Percentiles rank a stretch among this genome's conserved stretches.
Evolutionary conservation across 2,797 vertebrate genomes (phyloP).

Genomic region (Semotilus atromaculatus): DNA sequence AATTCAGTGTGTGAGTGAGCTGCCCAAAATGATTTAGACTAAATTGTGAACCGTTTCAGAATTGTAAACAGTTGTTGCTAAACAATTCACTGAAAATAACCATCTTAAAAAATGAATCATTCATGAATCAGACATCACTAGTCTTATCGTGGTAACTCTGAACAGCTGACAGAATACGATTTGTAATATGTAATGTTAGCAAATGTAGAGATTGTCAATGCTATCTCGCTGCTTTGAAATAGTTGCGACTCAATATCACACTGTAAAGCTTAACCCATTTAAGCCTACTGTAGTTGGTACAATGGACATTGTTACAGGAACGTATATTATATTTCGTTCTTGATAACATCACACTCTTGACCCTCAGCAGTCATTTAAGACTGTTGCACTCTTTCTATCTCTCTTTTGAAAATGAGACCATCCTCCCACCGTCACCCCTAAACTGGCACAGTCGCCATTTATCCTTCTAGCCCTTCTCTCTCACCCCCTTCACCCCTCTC

Average conservation of each 20-base stretch:
- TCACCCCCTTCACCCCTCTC: constrained; percentile 64
- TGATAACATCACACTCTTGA: neutral
- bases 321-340: neutral
- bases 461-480: constrained; percentile 25
- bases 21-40: neutral
- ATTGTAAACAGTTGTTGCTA: neutral
- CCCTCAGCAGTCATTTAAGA: neutral
- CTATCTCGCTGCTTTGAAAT: neutral
- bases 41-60: neutral
- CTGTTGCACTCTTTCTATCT: neutral
- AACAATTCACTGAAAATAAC: neutral
- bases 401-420: constrained; percentile 56
- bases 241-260: neutral
- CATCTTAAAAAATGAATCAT: neutral
- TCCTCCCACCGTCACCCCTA: constrained; percentile 37
- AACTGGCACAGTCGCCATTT: constrained; percentile 48
- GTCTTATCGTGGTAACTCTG: neutral
- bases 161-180: neutral
- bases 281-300: neutral
- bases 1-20: neutral
- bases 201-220: neutral
- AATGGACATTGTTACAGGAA: neutral
- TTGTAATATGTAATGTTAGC: neutral
- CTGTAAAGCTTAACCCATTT: neutral
- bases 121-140: neutral